These are phyloP conservation scores for Umimayanthus kanabou DNA, from an alignment of 92 coral and sea anemone species.

Conservation along the genomic window DNA sequence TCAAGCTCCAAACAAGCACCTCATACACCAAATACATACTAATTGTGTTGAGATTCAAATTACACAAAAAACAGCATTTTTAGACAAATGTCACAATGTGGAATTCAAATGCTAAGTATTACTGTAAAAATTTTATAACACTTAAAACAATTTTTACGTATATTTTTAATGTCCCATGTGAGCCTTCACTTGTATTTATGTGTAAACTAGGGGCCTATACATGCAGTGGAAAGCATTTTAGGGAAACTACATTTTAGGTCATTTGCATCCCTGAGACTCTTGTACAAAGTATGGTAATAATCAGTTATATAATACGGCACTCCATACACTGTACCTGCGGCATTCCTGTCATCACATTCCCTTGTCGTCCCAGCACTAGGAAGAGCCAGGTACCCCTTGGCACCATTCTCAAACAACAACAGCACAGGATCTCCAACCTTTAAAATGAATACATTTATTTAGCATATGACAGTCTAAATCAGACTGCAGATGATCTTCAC, in stretches of 20 bases:
- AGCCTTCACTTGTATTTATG: no score
- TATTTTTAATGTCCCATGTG: no score
- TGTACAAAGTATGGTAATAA: background rate
- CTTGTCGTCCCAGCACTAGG: constrained; percentile 72
- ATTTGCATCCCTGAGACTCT: no score
- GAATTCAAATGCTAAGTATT: no score
- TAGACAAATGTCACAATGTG: no score
- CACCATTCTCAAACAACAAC: constrained; percentile 80
- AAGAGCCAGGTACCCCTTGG: constrained; percentile 78
- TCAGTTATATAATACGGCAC: background rate
- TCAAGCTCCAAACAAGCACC: no score
- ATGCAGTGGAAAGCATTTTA: background rate
- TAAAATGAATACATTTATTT: background rate
- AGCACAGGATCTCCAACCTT: constrained; percentile 91
- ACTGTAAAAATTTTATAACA: no score
- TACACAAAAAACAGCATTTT: no score
- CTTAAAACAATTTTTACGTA: no score
- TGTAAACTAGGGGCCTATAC: no score
- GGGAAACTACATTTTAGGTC: background rate
- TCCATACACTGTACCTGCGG: constrained; percentile 88
- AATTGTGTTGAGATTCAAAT: no score
- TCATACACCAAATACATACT: no score
- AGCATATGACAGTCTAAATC: background rate
- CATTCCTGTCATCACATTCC: constrained; percentile 84
- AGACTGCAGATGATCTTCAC: background rate